Evolutionary conservation across 2,797 vertebrate species (phyloP), one percentile per base, ranked within the genome.

Genomic region (Pseudochaenichthys georgianus): DNA sequence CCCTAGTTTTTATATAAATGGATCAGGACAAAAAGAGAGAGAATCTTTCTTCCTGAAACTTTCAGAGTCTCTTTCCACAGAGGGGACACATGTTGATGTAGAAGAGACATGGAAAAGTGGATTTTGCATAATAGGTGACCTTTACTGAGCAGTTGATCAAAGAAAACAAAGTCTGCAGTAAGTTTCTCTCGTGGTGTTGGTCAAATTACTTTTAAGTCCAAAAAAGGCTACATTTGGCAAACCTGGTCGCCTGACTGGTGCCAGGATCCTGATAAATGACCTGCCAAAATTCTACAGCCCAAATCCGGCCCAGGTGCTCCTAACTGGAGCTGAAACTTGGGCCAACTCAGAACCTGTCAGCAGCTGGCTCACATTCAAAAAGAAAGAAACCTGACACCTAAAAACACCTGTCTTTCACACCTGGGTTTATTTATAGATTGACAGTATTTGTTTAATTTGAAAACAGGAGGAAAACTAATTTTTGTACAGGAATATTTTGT

Each of bases 201-300:
- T 38, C 34, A 38, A 38, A 38, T 38, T 38, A 38, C 38, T 17
- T 54, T 19, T 0, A 13, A 28, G 34, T 60, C 61, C 54, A 45
- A 55, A 65, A 52, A 54, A 63, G 17, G 42, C 31, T 16, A n/a
- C 50, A 64, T 55, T 46, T 71, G 70, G 66, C 70, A 59, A 42
- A n/a, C 47, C 45, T 16, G n/a, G 6, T 66, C 52, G 41, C 34
- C 47, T 23, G 65, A 51, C 53, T 70, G 10, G 9, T 59, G 62
- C 62, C 52, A 67, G 50, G 52, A 58, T 74, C 55, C 62, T 75
- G 75, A 70, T 67, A 53, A 67, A 70, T 2, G 10, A 72, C 48
- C 75, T 78, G 72, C 75, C 82, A 78, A 54, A 69, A 50, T 62
- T n/a, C 4, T 13, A 9, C 34, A 34, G 68, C 50, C 57, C 55